Evolutionary conservation across 53 echinoderm and acorn worm genomes (phyloP), one percentile per base, ranked within the genome.

Genomic region (Paracentrotus lividus): DNA sequence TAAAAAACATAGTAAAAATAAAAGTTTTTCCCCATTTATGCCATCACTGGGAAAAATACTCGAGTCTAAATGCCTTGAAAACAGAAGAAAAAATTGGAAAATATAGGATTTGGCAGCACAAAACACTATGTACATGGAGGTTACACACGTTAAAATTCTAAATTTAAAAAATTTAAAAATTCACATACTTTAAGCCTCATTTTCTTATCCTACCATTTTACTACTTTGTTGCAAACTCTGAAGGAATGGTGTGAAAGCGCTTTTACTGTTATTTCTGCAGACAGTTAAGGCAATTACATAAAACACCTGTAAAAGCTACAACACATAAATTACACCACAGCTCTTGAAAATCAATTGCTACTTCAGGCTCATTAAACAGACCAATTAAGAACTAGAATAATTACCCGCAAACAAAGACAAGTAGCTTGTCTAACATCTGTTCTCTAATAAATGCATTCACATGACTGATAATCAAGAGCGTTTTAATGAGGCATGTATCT

Each of bases 401-500:
- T 77, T 43, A 77, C 44, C 77, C 24, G 77, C 23, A 23, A 77
- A 77, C 5, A 23, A 77, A 45, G 45, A 23, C 77, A 77, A 45
- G 77, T 77, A 44, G 43, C 24, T 20, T 45, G n/a, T 77, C 43
- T 23, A 77, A 77, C 77, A 77, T 43, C 21, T 77, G 45, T 77
- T 45, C 24, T 45, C 7, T 77, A 77, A 77, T 45, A 44, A 77
- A 77, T 45, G 15, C 45, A 77, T 77, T 77, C 77, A 77, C 44
- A 44, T 72, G 34, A 36, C 36, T 36, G 8, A 45, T 5, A 77
- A 77, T 77, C 24, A 77, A 77, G 5, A 77, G 42, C 77, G 24
- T 23, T 44, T n/a, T 0, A 15, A n/a, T 43, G 29, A 14, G 4
- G 26, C 60, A 60, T 60, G 26, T 24, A 9, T 3, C 23, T 24